Base-by-base conservation (phyloP, 2,888 invertebrate genomes). In the Cataglyphis livida region DNA sequence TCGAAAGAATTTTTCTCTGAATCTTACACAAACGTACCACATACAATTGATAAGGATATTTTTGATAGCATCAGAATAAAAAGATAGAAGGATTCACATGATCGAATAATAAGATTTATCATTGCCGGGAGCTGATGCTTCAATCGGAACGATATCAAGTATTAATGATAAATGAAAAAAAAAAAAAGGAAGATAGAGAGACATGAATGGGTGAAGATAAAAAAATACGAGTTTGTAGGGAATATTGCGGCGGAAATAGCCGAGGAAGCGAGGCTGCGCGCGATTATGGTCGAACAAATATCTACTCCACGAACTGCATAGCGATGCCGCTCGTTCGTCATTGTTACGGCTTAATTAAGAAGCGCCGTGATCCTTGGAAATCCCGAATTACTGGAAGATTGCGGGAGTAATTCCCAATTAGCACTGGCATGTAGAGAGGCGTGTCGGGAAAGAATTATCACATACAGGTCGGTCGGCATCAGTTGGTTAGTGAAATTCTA, bases 271-370 rank as follows among this genome's bases (percentile, higher is more conserved):
- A 81, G 70, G 76, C 32, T 59, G 15, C 28, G 75, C 83, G 70
- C 65, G 64, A 81, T 84, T 87, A 87, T 89, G 41, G 32, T 79
- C 83, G 89, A 84, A 82, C 74, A 57, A 64, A 78, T 71, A 51
- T 71, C 44, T 25, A 70, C 44, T 84, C 57, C 35, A 66, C 48
- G 32, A 57, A 70, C 57, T 64, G 51, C 81, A 15, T 35, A 41
- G 44, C 81, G 51, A 83, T 65, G 78, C 61, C 57, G 87, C 76
- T 87, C 89, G 88, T 91, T 82, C 90, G 83, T 89, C 90, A 89
- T 89, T 90, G 89, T 91, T 91, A 90, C 87, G 79, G 85, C 87
- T 90, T 91, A 91, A 92, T 91, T 91, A 91, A 90, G 89, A 90
- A 78, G 82, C 81, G 73, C 82, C 85, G 66, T 88, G 84, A 89